Evolutionary conservation across 2,797 vertebrate genomes (phyloP), one percentile per base, ranked within the genome.

Genomic region (Xenopus petersii): DNA sequence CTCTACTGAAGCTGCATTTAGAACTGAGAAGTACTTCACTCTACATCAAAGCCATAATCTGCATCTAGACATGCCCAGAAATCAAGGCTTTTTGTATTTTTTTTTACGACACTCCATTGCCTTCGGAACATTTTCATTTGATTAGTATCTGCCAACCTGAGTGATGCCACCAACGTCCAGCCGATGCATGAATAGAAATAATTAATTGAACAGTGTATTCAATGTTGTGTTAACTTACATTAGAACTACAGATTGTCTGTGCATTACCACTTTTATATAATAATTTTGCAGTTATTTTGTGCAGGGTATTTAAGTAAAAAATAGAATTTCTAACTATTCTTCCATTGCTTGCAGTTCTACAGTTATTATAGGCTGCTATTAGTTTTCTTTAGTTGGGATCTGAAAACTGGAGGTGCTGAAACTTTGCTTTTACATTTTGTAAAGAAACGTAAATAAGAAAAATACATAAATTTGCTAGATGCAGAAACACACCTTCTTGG

Each of bases 41-140:
- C 64, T 60, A 70, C 65, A 78, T 78, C 61, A 73, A 78, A 78
- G 71, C 71, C 71, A 58, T 74, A 69, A 73, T 73, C 66, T 78
- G 66, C 66, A 78, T 78, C 71, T 64, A 63, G 73, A 59, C 66
- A 46, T 46, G 42, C 65, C 71, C 76, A 78, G 76, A 78, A 78
- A 78, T 78, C 76, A 78, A 78, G 76, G 66, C 73, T 71, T 74
- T 73, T 78, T 78, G 71, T 78, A 78, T 73, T 70, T 66, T 78
- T 78, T 42, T 73, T 30, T 73, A 62, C 68, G 73, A 78, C 75
- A 77, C 75, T 73, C 75, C 65, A 73, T 73, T 65, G 54, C 70
- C 68, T 73, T 59, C 64, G n/a, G 73, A 73, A 78, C 49, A 67
- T 64, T 73, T 73, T 51, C 66, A 5, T 55, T 70, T 78, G 75